A percentile compares a stretch with the other conserved stretches of the same genome.
phyloP scores from a whole-genome alignment of 1,140 invertebrate species.

The Halyomorpha halys region DNA sequence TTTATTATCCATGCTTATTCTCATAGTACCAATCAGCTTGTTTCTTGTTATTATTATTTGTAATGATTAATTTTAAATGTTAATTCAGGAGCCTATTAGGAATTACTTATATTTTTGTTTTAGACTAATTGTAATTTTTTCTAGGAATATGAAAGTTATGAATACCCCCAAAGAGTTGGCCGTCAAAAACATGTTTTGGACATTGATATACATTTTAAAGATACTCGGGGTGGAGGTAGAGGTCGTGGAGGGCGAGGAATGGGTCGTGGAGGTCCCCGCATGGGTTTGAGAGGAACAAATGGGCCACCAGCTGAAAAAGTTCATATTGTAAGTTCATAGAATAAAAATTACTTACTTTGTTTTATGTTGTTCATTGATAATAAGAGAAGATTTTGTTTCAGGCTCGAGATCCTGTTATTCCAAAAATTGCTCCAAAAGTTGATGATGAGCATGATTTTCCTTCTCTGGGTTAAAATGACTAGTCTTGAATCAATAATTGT shows the following conservation, averaged over 20 bases:
- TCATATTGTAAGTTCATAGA: slow-evolving; percentile 1
- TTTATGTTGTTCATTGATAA: slow-evolving; percentile 12
- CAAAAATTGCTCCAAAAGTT: slow-evolving; percentile 66
- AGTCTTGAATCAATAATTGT: neutral
- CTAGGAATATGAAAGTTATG: slow-evolving; percentile 60
- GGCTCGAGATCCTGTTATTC: slow-evolving; percentile 16
- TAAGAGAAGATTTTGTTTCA: slow-evolving; percentile 11
- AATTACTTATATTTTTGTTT: too few species aligned
- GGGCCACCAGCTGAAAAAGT: slow-evolving; percentile 13
- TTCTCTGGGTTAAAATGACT: slow-evolving; percentile 59
- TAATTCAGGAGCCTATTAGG: too few species aligned
- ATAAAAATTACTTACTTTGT: neutral
- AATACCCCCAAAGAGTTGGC: slow-evolving; percentile 77
- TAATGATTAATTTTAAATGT: too few species aligned
- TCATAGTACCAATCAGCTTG: too few species aligned
- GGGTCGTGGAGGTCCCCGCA: slow-evolving; percentile 31
- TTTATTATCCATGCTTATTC: too few species aligned
- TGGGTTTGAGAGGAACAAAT: slow-evolving; percentile 16
- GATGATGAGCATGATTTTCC: slow-evolving; percentile 93
- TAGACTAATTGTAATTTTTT: slow-evolving; percentile 7
- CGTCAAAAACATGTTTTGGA: slow-evolving; percentile 76
- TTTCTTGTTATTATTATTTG: too few species aligned
- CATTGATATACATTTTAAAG: slow-evolving; percentile 82
- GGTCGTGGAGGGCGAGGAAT: slow-evolving; percentile 37
- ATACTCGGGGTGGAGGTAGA: slow-evolving; percentile 42